Evolutionary conservation across 2,113 vertebrate species (phyloP).

Genomic region (Progne subis): DNA sequence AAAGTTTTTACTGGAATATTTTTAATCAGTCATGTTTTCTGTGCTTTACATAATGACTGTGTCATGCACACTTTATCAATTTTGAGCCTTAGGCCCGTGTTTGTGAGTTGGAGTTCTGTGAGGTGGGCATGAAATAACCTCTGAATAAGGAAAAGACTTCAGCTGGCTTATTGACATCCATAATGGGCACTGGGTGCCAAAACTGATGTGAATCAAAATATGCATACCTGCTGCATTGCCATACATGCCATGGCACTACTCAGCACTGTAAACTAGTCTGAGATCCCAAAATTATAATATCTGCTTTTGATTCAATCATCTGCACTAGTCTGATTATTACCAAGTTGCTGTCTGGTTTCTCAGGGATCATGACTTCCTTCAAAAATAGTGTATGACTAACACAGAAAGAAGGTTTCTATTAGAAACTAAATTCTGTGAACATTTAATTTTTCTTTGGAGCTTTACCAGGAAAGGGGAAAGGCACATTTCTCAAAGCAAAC

Average conservation of each 20-base stretch:
- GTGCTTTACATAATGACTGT: neutral
- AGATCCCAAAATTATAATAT: neutral
- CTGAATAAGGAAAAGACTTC: neutral
- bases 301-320: neutral
- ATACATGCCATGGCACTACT: fast-evolving
- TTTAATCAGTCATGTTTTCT: neutral
- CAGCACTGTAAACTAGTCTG: neutral
- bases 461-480: neutral
- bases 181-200: neutral
- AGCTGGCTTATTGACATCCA: neutral
- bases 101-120: neutral
- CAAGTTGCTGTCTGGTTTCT: neutral
- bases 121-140: neutral
- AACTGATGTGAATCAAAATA: neutral
- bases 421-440: neutral
- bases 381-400: neutral
- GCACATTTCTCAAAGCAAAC: neutral
- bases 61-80: neutral
- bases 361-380: neutral
- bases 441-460: neutral
- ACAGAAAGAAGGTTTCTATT: neutral
- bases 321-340: neutral
- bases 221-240: neutral
- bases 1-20: neutral
- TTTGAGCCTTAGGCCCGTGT: neutral